Evolutionary conservation across 2,797 vertebrate species (phyloP), one percentile per base, ranked within the genome.

Genomic region (Poeciliopsis turneri): DNA sequence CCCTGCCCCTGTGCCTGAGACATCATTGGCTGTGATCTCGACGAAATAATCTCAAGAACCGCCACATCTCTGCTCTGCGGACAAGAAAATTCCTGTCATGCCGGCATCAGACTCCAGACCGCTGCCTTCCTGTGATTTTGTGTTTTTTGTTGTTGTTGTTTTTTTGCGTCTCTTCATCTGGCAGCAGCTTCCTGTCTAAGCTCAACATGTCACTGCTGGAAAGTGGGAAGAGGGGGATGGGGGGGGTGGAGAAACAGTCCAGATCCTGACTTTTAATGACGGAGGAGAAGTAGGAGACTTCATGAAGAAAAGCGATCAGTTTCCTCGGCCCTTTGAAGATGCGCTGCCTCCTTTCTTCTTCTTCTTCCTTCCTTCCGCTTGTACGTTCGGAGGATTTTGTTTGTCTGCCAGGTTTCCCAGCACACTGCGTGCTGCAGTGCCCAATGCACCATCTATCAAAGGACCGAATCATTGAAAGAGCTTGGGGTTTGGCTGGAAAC

Each of bases 321-420:
- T 79, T 80, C 74, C 69, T 78, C 33, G 68, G 76, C 66, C 74
- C 79, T 92, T 92, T 89, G 86, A 92, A 88, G 88, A 77, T 55
- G 73, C 57, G 72, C 66, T 85, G 79, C 82, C 39, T 59, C n/a
- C 75, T 82, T 74, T 82, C 43, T 75, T 45, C 30, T 81, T 61
- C 59, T 81, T 36, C 59, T n/a, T 23, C 77, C 79, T 79, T 88
- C 84, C 84, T 88, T 88, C 84, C 76, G 55, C 66, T 78, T 74
- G 49, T 72, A 74, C 2, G 61, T 85, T 84, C 61, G 55, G 80
- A 79, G 70, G 80, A 68, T 80, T 85, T 75, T 39, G 81, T 87
- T 79, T 30, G 45, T 79, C 74, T 82, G 85, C 78, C 81, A 84
- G 87, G 49, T 87, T 72, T 45, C 77, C 76, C 75, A 79, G 76